Evolutionary conservation across 37 sponge, comb jelly and placozoan genomes (phyloP), one percentile per base, ranked within the genome.

Genomic region (Ephydatia muelleri): DNA sequence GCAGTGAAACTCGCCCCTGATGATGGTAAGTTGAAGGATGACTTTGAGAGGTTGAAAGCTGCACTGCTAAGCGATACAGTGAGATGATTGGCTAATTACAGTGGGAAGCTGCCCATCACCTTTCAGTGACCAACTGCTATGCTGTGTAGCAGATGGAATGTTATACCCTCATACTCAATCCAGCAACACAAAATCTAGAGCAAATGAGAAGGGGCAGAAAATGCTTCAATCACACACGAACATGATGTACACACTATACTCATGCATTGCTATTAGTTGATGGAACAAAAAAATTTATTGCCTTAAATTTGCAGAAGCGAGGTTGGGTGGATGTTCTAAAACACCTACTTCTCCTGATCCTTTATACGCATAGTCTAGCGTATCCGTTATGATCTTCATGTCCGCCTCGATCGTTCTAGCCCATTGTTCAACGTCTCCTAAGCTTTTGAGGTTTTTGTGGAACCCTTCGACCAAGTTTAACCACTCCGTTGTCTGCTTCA

Each of bases 361-460:
- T 39, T 88, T 93, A 66, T 97, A 91, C 22, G 93, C 97, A 79
- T 89, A 92, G 67, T 97, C 97, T 67, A 97, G 81, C 1, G 93
- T 86, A 3, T 72, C 77, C 2, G 84, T 76, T 26, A 97, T 70
- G 23, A 73, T 77, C 29, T 82, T 82, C 97, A 97, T 97, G 74
- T 97, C 97, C 25, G 86, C 75, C 77, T 97, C 97, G 67, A 97
- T 97, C 27, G 96, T 95, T 65, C 80, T 87, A 28, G 97, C 91
- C 97, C 97, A 97, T 69, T 97, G 91, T 75, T 95, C 96, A 37
- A 97, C 70, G 79, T 97, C 97, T 73, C 97, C 97, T 13, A 97
- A 75, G 36, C 97, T 84, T 83, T 97, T 97, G 48, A 97, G 73
- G 40, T 87, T 88, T 74, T 92, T 91, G 69, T 97, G 92, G 80